These are phyloP conservation scores for Incurvaria masculella DNA, from an alignment of 2,888 invertebrate genomes.

Conservation along the genomic window DNA sequence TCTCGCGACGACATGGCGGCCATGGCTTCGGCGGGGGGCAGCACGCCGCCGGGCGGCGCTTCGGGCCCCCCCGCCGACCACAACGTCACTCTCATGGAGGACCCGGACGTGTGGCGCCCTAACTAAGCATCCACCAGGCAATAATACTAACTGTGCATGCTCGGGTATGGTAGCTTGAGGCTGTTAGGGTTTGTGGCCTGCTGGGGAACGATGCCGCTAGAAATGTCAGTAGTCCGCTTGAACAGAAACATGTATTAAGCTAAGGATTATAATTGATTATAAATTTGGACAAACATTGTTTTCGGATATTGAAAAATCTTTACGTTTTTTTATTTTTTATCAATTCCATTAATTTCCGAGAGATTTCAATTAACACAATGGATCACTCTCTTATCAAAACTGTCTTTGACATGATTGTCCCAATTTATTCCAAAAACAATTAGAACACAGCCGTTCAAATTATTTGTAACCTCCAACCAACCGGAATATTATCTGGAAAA, in stretches of 20 bases:
- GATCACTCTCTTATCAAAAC: no score
- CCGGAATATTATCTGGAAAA: no score
- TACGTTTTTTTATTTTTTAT: no score
- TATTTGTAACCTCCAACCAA: no score
- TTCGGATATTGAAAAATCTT: constrained; percentile 30
- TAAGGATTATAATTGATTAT: constrained; percentile 14
- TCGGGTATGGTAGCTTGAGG: constrained; percentile 11
- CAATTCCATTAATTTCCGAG: no score
- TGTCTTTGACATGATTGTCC: no score
- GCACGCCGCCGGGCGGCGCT: constrained; percentile 57
- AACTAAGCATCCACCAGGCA: constrained; percentile 63
- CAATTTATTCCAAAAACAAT: no score
- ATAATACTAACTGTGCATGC: constrained; percentile 15
- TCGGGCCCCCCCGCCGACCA: constrained; percentile 53
- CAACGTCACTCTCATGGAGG: constrained; percentile 86
- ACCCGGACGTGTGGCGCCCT: constrained; percentile 91
- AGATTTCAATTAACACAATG: no score
- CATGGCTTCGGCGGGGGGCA: constrained; percentile 64
- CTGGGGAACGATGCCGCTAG: neutral
- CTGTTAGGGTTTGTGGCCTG: constrained; percentile 6
- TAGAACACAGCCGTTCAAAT: no score
- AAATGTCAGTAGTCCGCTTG: neutral
- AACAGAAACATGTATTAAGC: constrained; percentile 12
- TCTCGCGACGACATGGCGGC: constrained; percentile 83
- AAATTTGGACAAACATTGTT: constrained; percentile 24